Percentiles rank a stretch among this genome's conserved stretches.
These are phyloP conservation scores for Gobio occitaniae DNA, from an alignment of 2,797 vertebrate genomes.

Conservation along the genomic window DNA sequence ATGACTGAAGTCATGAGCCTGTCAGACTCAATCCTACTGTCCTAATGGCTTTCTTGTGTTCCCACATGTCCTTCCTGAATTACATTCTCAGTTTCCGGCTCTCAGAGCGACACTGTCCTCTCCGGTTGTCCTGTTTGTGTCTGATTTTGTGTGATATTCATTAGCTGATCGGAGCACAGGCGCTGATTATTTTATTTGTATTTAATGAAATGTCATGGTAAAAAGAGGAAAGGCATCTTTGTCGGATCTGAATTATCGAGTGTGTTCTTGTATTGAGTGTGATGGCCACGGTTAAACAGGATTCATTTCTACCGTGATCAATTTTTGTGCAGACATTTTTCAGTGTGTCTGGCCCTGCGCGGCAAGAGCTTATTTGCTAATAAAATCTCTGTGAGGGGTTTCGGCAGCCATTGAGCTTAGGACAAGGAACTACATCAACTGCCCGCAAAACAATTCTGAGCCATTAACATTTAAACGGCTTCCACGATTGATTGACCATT, in stretches of 20 bases:
- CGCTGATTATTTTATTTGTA: neutral
- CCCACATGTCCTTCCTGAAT: conserved; percentile 34
- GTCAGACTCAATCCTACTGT: neutral
- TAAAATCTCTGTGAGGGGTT: neutral
- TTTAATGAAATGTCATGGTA: neutral
- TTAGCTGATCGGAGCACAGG: no score
- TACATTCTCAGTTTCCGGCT: conserved; percentile 11
- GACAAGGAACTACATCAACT: conserved; percentile 55
- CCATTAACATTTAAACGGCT: conserved; percentile 72
- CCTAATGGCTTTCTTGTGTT: conserved; percentile 48
- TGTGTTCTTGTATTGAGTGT: conserved; percentile 7
- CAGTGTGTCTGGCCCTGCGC: neutral
- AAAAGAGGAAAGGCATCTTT: neutral
- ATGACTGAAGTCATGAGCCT: neutral
- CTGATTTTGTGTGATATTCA: no score
- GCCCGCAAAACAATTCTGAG: conserved; percentile 56
- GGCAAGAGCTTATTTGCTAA: neutral
- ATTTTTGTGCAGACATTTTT: neutral
- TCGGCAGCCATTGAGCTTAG: neutral
- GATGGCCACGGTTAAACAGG: neutral
- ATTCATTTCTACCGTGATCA: neutral
- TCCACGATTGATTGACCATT: conserved; percentile 63
- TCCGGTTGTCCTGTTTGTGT: conserved; percentile 13
- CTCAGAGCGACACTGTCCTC: neutral
- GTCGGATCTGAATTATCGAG: neutral